Base-by-base conservation (phyloP, 2,888 invertebrate species). In the Rhamphomyia laevipes region DNA sequence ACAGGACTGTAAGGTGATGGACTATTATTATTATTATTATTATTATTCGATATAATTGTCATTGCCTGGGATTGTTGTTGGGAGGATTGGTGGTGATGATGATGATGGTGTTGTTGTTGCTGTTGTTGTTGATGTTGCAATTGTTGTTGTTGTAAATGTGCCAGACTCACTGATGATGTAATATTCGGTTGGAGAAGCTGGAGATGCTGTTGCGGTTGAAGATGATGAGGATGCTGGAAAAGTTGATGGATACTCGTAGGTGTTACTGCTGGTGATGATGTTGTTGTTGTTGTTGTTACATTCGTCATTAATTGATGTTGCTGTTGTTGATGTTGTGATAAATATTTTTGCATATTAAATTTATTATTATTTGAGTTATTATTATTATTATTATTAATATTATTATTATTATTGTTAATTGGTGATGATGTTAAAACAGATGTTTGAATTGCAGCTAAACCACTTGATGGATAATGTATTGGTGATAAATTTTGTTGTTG, bases 321-420 rank as follows among this genome's bases (percentile, higher is more conserved):
- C 16, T 53, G 52, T 31, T 54, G 56, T 16, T 53, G 58, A 46
- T 61, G 60, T 55, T 52, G 58, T 56, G 53, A 17, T 27, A 42
- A 37, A 35, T 33, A 45, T 33, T 33, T 33, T 16, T 35, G 33
- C 13, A 45, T 45, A 37, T 45, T 16, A 51, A 43, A 23, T 41
- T 51, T 51, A 41, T 47, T 50, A 15, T 40, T 50, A 30, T 18
- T 47, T 18, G 18, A n/a, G 27, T 46, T 46, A 43, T 27, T 45
- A 38, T 30, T 48, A 48, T 38, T 46, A 23, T 46, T 46, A 45
- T 48, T 40, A 52, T 51, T 43, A 53, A 46, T 46, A 30, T 42
- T 49, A 48, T 38, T 51, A 46, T 41, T 51, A 37, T 33, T 43
- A 10, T 15, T 13, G 27, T 47, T 46, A 13, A 47, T 38, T 21